These are phyloP conservation scores for Gymnopithys bicolor DNA, from an alignment of 2,797 vertebrate species.

Conservation along the genomic window DNA sequence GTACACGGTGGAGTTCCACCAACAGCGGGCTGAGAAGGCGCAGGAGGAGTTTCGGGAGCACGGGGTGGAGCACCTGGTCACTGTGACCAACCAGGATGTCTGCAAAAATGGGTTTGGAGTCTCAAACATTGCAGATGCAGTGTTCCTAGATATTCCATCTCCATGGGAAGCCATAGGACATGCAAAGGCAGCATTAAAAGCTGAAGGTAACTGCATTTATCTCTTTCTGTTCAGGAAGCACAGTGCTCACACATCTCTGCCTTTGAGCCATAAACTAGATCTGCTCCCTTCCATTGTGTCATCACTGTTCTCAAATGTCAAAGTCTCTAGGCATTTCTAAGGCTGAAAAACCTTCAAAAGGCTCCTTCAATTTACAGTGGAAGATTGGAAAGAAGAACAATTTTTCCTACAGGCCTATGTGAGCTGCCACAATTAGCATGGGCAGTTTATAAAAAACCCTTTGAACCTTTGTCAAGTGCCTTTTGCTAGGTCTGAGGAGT, in stretches of 20 bases:
- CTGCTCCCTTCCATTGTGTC: not conserved
- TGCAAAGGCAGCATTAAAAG: slow-evolving; percentile 89
- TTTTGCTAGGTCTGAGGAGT: slow-evolving; percentile 17
- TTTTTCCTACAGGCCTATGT: not conserved
- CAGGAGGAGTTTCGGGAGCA: slow-evolving; percentile 91
- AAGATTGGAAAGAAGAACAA: not conserved
- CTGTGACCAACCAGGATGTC: slow-evolving; percentile 93
- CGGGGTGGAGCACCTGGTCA: slow-evolving; percentile 89
- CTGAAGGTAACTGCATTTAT: slow-evolving; percentile 79
- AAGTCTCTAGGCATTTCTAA: slow-evolving; percentile 15
- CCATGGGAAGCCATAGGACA: slow-evolving; percentile 96
- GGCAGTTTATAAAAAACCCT: slow-evolving; percentile 8
- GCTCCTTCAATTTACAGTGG: not conserved
- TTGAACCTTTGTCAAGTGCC: slow-evolving; percentile 36
- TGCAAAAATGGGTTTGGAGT: slow-evolving; percentile 94
- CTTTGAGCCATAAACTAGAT: not conserved
- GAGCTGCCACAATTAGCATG: slow-evolving; percentile 11
- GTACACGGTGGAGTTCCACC: slow-evolving; percentile 96
- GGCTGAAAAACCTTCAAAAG: not conserved
- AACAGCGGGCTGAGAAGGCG: slow-evolving; percentile 91
- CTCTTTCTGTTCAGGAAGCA: not conserved
- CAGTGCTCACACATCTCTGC: not conserved
- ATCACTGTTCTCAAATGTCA: slow-evolving; percentile 3
- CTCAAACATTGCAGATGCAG: slow-evolving; percentile 86
- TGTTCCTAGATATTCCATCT: slow-evolving; percentile 95